Evolutionary conservation across 2,888 invertebrate species (phyloP).

Genomic region (Emesis russula): DNA sequence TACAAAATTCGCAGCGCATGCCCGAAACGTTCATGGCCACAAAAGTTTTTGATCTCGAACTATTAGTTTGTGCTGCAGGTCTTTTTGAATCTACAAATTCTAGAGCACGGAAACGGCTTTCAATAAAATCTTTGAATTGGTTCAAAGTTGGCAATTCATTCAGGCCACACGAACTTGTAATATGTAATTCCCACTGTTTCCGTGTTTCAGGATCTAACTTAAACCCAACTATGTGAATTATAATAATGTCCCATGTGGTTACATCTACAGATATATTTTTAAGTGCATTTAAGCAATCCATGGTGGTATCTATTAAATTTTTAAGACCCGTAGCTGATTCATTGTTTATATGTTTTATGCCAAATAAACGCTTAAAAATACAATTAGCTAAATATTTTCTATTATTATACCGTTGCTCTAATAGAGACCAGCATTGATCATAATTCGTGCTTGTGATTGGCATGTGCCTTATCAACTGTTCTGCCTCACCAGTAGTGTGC

Average conservation of each 20-base stretch:
- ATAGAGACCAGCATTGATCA: constrained; percentile 58
- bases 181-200: constrained; percentile 80
- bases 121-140: constrained; percentile 69
- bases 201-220: constrained; percentile 74
- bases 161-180: constrained; percentile 23
- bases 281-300: constrained; percentile 73
- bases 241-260: constrained; percentile 76
- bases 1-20: constrained; percentile 74
- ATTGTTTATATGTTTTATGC: constrained; percentile 7
- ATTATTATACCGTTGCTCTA: constrained; percentile 70
- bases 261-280: constrained; percentile 62
- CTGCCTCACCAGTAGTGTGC: constrained; percentile 47
- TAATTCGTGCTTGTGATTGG: constrained; percentile 66
- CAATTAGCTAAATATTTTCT: constrained; percentile 71
- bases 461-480: constrained; percentile 43
- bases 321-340: constrained; percentile 3
- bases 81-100: constrained; percentile 54
- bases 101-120: constrained; percentile 70
- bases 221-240: constrained; percentile 64
- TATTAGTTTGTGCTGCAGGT: too few species aligned
- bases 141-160: constrained; percentile 77
- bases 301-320: not conserved
- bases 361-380: constrained; percentile 65
- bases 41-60: too few species aligned
- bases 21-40: constrained; percentile 1